These are phyloP conservation scores for Phrynocephalus versicolor DNA, from an alignment of 2,113 vertebrate genomes.

Conservation along the genomic window DNA sequence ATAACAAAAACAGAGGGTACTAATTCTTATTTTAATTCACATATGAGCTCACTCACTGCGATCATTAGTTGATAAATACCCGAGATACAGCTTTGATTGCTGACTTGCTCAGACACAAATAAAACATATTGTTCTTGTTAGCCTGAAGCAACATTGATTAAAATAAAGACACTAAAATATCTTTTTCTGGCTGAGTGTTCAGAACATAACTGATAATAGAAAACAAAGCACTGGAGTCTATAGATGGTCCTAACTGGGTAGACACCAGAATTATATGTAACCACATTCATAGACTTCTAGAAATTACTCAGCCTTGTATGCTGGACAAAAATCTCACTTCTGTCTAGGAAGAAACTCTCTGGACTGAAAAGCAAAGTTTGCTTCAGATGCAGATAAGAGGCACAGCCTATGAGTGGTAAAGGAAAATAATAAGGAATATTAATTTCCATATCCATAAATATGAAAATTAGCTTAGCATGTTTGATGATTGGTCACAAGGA, in stretches of 20 bases:
- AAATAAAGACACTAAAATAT: constrained; percentile 16
- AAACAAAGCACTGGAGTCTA: not conserved
- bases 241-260: constrained; percentile 10
- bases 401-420: too few relatives aligned
- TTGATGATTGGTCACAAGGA: too few relatives aligned
- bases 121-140: constrained; percentile 6
- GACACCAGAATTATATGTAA: not conserved
- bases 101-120: constrained; percentile 18
- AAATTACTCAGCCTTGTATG: not conserved
- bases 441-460: too few relatives aligned
- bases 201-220: constrained; percentile 5
- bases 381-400: too few relatives aligned
- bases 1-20: not conserved
- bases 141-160: not conserved
- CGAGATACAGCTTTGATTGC: not conserved
- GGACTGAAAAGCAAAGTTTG: not conserved
- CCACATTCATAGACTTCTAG: not conserved
- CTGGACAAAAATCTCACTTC: constrained; percentile 4
- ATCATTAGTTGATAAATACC: constrained; percentile 18
- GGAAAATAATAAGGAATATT: too few relatives aligned
- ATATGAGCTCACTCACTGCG: not conserved
- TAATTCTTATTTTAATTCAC: constrained; percentile 30
- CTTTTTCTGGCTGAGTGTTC: constrained; percentile 2
- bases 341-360: not conserved
- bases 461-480: too few relatives aligned